A percentile compares a stretch with the other conserved stretches of the same genome.
Conservation (phyloP, 2,113 vertebrate species). For the Paramormyrops kingsleyae region DNA sequence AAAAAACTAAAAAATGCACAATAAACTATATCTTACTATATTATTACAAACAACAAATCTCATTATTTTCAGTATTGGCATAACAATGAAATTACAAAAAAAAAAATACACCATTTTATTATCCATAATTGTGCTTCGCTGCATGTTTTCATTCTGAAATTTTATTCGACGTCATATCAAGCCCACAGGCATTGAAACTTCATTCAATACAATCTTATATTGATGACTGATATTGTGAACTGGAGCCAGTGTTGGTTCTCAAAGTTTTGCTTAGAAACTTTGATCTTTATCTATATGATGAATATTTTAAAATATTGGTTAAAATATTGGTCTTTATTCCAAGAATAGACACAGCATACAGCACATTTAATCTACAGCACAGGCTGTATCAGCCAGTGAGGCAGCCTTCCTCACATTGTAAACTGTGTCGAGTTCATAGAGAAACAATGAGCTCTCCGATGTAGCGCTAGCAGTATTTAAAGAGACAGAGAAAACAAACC, state of each 20-base stretch:
- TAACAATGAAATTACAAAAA: background rate
- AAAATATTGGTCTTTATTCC: background rate
- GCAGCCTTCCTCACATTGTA: background rate
- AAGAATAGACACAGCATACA: background rate
- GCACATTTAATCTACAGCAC: background rate
- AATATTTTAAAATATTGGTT: background rate
- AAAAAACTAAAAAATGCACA: background rate
- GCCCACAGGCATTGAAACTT: background rate
- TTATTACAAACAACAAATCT: background rate
- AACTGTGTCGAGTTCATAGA: conserved; percentile 46
- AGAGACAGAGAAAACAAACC: conserved; percentile 58
- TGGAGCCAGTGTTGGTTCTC: background rate
- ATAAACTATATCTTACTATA: background rate
- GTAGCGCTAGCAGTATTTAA: conserved; percentile 55
- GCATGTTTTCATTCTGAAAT: background rate
- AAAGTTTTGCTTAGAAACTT: background rate
- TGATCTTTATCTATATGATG: background rate
- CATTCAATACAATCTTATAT: background rate
- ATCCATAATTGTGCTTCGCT: background rate
- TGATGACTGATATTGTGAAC: background rate
- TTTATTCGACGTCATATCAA: background rate
- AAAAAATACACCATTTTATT: background rate
- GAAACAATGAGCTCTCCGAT: conserved; percentile 50
- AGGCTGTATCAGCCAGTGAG: background rate
- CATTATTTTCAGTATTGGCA: background rate